phyloP scores from a whole-genome alignment of 2,888 invertebrate species.

The Gnatocerus cornutus region DNA sequence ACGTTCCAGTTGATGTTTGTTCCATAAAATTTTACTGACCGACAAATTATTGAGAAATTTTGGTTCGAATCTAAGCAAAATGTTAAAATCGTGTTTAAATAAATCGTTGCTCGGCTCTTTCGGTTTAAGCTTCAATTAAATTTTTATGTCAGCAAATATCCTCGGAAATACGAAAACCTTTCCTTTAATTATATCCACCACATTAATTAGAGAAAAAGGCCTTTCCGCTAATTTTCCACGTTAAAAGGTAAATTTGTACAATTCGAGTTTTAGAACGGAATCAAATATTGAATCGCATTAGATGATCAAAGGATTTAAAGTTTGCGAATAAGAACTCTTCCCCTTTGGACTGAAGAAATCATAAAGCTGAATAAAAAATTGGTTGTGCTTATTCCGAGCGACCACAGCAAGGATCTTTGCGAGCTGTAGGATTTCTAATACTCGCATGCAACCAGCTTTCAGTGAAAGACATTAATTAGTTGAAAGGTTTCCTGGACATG shows the following conservation, averaged over 20 bases:
- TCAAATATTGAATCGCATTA: slow-evolving; percentile 47
- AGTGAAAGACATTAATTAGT: slow-evolving; percentile 66
- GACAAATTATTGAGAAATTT: slow-evolving; percentile 49
- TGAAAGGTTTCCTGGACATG: slow-evolving; percentile 62
- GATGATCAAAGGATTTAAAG: slow-evolving; percentile 43
- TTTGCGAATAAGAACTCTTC: slow-evolving; percentile 36
- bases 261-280: slow-evolving; percentile 19
- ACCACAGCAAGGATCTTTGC: slow-evolving; percentile 44
- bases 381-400: slow-evolving; percentile 32
- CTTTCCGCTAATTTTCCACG: slow-evolving; percentile 12
- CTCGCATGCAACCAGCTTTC: slow-evolving; percentile 52
- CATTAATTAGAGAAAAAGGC: slow-evolving; percentile 23
- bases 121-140: slow-evolving; percentile 31
- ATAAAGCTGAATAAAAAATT: slow-evolving; percentile 47
- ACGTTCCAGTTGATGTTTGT: slow-evolving; percentile 48
- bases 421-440: slow-evolving; percentile 60
- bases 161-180: background rate
- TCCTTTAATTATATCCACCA: slow-evolving; percentile 14
- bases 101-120: slow-evolving; percentile 17
- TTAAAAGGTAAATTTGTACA: slow-evolving; percentile 40
- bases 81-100: slow-evolving; percentile 37
- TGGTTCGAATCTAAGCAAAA: slow-evolving; percentile 48
- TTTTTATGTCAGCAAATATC: slow-evolving; percentile 29
- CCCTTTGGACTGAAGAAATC: slow-evolving; percentile 35
- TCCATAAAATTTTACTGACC: slow-evolving; percentile 51